phyloP scores from a whole-genome alignment of 1,140 invertebrate species.

The Bombyx mandarina region DNA sequence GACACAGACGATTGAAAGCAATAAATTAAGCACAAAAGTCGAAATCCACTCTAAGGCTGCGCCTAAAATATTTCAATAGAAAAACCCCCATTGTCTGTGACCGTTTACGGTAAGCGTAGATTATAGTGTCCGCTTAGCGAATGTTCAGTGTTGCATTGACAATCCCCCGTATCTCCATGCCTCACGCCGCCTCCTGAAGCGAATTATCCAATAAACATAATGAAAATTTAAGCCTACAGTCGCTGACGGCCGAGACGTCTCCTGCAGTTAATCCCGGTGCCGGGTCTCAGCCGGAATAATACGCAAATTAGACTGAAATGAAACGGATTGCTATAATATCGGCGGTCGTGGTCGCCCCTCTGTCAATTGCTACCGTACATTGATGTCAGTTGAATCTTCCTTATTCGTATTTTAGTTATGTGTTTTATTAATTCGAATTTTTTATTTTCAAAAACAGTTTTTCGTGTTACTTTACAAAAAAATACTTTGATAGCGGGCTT shows the following conservation, averaged over 20 bases:
- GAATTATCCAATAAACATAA: slow-evolving; percentile 70
- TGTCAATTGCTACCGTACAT: no score
- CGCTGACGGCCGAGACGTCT: slow-evolving; percentile 54
- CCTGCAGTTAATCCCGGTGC: slow-evolving; percentile 53
- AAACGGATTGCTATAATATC: slow-evolving; percentile 18
- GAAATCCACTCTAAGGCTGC: not conserved
- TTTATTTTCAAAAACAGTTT: no score
- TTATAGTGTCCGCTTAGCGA: slow-evolving; percentile 30
- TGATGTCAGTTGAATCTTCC: no score
- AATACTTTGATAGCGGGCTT: no score
- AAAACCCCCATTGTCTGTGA: slow-evolving; percentile 1
- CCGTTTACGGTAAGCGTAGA: slow-evolving; percentile 1
- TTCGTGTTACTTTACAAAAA: no score
- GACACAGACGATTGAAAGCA: no score
- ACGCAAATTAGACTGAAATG: slow-evolving; percentile 47
- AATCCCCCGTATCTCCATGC: slow-evolving; percentile 56
- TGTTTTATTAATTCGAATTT: no score
- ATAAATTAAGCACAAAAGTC: no score
- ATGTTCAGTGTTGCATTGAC: slow-evolving; percentile 63
- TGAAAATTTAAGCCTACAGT: slow-evolving; percentile 67
- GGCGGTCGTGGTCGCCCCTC: not conserved
- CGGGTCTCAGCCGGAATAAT: slow-evolving; percentile 42
- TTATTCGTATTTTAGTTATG: no score
- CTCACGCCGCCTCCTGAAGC: slow-evolving; percentile 48
- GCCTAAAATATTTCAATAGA: no score